Conservation (phyloP, 2,113 vertebrate species). For the Nestor notabilis region DNA sequence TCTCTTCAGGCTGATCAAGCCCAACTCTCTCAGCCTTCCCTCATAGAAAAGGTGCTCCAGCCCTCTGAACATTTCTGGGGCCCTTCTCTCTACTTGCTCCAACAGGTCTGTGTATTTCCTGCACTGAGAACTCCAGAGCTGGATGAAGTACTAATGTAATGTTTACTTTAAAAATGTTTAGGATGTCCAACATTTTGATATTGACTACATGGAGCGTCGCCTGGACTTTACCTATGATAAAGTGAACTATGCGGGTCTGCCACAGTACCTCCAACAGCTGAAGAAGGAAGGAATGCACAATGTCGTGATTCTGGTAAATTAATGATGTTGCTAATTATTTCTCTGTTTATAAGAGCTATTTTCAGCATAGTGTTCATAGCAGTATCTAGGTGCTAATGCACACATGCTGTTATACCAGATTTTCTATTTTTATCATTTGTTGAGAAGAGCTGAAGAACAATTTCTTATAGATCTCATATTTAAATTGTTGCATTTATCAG, state of each 20-base stretch:
- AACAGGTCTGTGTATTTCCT: not conserved
- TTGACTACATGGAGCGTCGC: conserved; percentile 87
- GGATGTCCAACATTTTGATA: conserved; percentile 89
- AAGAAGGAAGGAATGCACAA: conserved; percentile 82
- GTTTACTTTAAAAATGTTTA: conserved; percentile 33
- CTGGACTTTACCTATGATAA: conserved; percentile 88
- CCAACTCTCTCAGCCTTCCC: not conserved
- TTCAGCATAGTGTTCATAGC: not conserved
- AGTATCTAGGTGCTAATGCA: not conserved
- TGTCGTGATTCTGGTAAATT: conserved; percentile 84
- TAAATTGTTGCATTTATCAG: not conserved
- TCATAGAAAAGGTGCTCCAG: not conserved
- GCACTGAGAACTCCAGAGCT: not conserved
- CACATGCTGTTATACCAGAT: not conserved
- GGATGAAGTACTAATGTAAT: not conserved
- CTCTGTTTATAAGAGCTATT: not conserved
- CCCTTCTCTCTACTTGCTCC: not conserved
- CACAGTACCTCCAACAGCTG: conserved; percentile 82
- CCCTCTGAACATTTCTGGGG: not conserved
- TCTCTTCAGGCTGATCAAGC: not conserved
- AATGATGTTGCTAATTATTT: not conserved
- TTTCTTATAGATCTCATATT: not conserved
- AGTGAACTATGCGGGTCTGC: conserved; percentile 79
- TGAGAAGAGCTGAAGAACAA: not conserved
- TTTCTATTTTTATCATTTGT: not conserved